Evolutionary conservation across 2,113 vertebrate species (phyloP).

Genomic region (Thamnaconus septentrionalis): DNA sequence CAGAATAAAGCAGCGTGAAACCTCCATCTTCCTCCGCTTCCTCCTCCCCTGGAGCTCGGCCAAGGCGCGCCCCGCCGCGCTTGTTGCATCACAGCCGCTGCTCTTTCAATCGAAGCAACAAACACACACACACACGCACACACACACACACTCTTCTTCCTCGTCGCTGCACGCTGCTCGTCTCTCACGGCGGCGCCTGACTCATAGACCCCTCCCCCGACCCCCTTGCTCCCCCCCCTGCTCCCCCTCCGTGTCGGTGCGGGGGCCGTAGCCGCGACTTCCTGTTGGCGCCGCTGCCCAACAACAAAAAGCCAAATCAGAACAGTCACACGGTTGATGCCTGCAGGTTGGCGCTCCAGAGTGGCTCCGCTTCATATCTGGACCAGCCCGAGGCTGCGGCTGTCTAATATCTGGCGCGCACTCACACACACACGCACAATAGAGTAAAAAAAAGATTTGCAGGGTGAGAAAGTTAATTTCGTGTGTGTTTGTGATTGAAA

Average conservation of each 20-base stretch:
- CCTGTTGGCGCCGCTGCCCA: slow-evolving; percentile 25
- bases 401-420: slow-evolving; percentile 46
- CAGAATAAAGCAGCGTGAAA: slow-evolving; percentile 40
- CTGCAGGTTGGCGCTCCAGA: slow-evolving; percentile 40
- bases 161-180: slow-evolving; percentile 23
- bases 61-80: slow-evolving; percentile 42
- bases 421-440: slow-evolving; percentile 16
- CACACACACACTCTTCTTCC: too few species aligned
- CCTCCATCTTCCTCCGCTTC: slow-evolving; percentile 27
- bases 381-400: slow-evolving; percentile 24
- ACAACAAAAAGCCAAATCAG: slow-evolving; percentile 34
- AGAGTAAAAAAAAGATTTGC: slow-evolving; percentile 4
- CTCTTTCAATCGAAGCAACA: slow-evolving; percentile 53
- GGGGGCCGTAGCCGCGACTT: slow-evolving; percentile 23
- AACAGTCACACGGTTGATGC: slow-evolving; percentile 41
- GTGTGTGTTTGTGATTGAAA: slow-evolving; percentile 1
- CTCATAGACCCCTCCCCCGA: slow-evolving; percentile 29
- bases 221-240: slow-evolving; percentile 35
- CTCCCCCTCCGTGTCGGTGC: background rate
- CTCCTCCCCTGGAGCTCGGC: slow-evolving; percentile 43
- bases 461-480: slow-evolving; percentile 2
- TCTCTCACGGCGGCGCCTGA: slow-evolving; percentile 13
- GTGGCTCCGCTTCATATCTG: slow-evolving; percentile 43
- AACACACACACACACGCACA: background rate
- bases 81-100: slow-evolving; percentile 18